These are phyloP conservation scores for Prochilodus magdalenae DNA, from an alignment of 2,113 vertebrate species.

Conservation along the genomic window DNA sequence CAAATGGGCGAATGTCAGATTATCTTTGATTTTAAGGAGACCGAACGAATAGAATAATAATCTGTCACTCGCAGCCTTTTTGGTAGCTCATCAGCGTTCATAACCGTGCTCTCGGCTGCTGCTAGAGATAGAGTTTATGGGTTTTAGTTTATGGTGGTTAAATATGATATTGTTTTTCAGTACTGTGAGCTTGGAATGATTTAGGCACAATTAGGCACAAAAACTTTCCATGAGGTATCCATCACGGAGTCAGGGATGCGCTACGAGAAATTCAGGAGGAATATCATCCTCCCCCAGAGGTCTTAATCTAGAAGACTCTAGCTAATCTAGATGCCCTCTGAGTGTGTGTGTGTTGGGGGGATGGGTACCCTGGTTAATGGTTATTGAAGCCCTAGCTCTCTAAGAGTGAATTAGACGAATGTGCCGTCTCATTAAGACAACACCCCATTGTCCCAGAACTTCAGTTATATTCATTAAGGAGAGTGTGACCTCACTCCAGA, in stretches of 20 bases:
- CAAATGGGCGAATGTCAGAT: conserved; percentile 15
- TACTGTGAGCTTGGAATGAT: background rate
- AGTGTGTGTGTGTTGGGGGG: conserved; percentile 7
- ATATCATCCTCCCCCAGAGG: background rate
- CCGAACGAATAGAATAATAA: background rate
- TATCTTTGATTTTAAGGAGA: conserved; percentile 11
- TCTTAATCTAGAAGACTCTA: conserved; percentile 28
- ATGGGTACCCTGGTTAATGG: conserved; percentile 45
- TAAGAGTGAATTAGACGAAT: conserved; percentile 50
- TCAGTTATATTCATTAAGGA: conserved; percentile 50
- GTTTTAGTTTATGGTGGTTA: background rate
- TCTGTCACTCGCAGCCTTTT: background rate
- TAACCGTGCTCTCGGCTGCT: background rate
- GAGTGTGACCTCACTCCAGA: conserved; percentile 36
- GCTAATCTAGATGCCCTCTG: background rate
- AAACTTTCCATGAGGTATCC: background rate
- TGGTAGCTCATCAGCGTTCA: background rate
- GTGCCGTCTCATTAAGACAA: conserved; percentile 57
- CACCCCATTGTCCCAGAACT: conserved; percentile 51
- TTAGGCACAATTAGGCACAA: background rate
- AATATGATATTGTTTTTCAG: background rate
- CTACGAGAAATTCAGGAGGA: background rate
- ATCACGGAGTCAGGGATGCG: conserved; percentile 13
- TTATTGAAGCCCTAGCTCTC: conserved; percentile 32
- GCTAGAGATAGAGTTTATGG: background rate